Percentiles rank a stretch among this genome's conserved stretches.
Evolutionary conservation across 2,113 vertebrate species (phyloP).

Genomic region (Salminus brasiliensis): DNA sequence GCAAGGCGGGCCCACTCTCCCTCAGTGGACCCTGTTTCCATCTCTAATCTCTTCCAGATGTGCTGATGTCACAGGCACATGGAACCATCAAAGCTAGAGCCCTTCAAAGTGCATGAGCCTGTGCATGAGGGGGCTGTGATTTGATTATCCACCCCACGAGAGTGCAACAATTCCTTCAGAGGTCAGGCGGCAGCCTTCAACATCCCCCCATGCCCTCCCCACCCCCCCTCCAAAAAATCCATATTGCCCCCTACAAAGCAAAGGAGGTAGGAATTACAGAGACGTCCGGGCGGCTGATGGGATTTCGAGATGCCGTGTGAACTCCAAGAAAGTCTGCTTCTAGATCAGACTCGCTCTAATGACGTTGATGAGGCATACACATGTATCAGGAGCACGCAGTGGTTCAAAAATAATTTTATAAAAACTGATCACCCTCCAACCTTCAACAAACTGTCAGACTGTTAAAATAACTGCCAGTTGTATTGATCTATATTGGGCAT

Average conservation of each 20-base stretch:
- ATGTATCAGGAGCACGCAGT: not conserved
- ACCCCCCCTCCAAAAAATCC: not conserved
- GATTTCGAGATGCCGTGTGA: not conserved
- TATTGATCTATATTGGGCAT: too few species aligned
- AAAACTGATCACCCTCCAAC: not conserved
- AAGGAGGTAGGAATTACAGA: not conserved
- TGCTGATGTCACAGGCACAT: conserved; percentile 38
- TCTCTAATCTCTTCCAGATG: conserved; percentile 55
- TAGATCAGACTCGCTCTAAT: not conserved
- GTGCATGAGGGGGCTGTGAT: not conserved
- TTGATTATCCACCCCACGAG: conserved; percentile 19
- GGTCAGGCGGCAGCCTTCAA: not conserved
- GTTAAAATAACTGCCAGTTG: too few species aligned
- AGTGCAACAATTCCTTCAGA: not conserved
- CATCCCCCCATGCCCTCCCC: too few species aligned
- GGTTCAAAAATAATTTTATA: conserved; percentile 6
- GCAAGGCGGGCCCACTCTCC: conserved; percentile 3
- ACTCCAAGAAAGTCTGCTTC: not conserved
- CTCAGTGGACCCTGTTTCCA: conserved; percentile 37
- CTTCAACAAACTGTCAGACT: not conserved
- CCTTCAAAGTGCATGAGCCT: conserved; percentile 21
- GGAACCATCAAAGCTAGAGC: conserved; percentile 18
- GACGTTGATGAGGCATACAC: not conserved
- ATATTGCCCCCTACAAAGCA: too few species aligned
- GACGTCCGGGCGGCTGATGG: not conserved